Evolutionary conservation across 2,797 vertebrate genomes (phyloP).

Genomic region (Sus cebifrons): DNA sequence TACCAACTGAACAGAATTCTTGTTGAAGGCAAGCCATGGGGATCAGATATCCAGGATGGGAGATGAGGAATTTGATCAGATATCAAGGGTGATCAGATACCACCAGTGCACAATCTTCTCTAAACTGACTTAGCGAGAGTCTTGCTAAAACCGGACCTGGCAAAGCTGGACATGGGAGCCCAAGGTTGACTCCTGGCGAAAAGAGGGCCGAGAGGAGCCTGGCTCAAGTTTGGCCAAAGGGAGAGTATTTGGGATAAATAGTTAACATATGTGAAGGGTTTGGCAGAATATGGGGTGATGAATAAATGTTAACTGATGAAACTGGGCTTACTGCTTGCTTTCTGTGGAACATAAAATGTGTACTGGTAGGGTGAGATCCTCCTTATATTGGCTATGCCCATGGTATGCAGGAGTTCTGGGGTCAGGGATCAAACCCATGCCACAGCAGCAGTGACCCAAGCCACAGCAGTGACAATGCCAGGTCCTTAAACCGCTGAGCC

Average conservation of each 20-base stretch:
- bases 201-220: neutral
- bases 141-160: neutral
- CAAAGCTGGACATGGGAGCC: neutral
- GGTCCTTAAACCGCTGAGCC: too few species aligned
- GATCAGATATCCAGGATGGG: neutral
- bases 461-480: too few species aligned
- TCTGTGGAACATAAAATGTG: neutral
- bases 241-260: neutral
- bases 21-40: neutral
- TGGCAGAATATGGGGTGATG: neutral
- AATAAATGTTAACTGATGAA: conserved; percentile 23
- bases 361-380: neutral
- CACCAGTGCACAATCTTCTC: neutral
- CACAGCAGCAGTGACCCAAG: too few species aligned
- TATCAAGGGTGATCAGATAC: neutral
- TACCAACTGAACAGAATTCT: neutral
- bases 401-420: too few species aligned
- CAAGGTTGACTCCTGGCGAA: neutral
- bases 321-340: conserved; percentile 30
- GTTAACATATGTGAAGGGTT: neutral
- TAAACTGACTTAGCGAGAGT: neutral
- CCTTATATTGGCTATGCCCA: too few species aligned
- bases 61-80: neutral
- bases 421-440: too few species aligned
- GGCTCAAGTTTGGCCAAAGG: neutral